Evolutionary conservation across 1,140 invertebrate genomes (phyloP), one percentile per base, ranked within the genome.

Genomic region (Myzus persicae): DNA sequence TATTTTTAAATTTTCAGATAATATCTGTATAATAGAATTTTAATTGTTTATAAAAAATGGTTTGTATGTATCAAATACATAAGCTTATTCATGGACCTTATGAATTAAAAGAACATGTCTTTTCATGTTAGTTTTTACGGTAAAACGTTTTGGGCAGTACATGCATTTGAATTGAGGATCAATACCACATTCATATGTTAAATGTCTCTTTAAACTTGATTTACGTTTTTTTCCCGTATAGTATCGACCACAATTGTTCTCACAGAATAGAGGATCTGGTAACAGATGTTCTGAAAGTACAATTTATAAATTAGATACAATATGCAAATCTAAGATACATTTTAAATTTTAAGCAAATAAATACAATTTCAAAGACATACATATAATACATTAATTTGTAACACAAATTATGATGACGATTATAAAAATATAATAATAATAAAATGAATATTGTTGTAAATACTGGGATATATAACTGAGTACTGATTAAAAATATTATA

Each of bases 51-150:
- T 67, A 67, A 14, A n/a, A 59, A 18, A 67, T 31, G 31, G 31
- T 14, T 67, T 67, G 9, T 4, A 67, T n/a, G 31, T n/a, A 67
- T 67, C 59, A 67, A 67, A 67, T 67, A 67, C 31, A 38, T 81
- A 81, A 38, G 40, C 38, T 11, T 11, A 40, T 84, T 22, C 22
- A 46, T 46, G 9, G 42, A 81, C 36, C 48, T 93, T 93, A 82
- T 94, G 94, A 40, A 93, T 87, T 26, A 89, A 87, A 87, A 92
- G 22, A 36, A 94, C 67, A 84, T 95, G 94, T 38, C 82, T 93
- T 36, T 94, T 94, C 18, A 95, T 93, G 44, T 94, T 94, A 24
- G 94, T 93, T 93, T 95, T 95, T 22, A 94, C 94, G 51, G 95
- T 95, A 84, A 95, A 95, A 81, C 94, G 94, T 84, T 94, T 94